phyloP scores from a whole-genome alignment of 2,888 invertebrate species.

The Amphipoea lucens region DNA sequence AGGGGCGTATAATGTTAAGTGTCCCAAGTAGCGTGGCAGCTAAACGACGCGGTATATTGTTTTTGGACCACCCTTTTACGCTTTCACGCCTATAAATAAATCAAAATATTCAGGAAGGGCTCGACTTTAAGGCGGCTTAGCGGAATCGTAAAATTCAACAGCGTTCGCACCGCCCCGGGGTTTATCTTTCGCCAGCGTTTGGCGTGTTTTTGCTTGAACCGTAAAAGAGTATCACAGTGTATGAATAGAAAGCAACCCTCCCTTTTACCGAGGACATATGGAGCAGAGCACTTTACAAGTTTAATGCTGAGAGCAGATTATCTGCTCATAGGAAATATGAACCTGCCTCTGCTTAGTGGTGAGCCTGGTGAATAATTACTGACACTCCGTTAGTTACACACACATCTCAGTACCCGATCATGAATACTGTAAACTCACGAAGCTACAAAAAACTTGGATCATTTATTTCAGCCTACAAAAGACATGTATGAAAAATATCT shows the following conservation, averaged over 20 bases:
- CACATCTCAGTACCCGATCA: conserved; percentile 7
- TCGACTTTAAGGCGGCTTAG: conserved; percentile 90
- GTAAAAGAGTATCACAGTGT: conserved; percentile 88
- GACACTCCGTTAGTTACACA: conserved; percentile 25
- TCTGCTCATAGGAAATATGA: conserved; percentile 77
- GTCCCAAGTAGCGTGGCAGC: conserved; percentile 77
- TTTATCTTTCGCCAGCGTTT: conserved; percentile 87
- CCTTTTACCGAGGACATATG: conserved; percentile 86
- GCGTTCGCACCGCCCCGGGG: conserved; percentile 85
- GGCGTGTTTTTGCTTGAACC: conserved; percentile 88
- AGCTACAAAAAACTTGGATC: conserved; percentile 33
- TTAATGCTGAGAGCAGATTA: conserved; percentile 85
- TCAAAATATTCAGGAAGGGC: conserved; percentile 90
- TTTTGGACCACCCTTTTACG: conserved; percentile 89
- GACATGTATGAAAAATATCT: conserved; percentile 5
- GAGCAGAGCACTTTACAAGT: conserved; percentile 83
- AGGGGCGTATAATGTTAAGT: conserved; percentile 81
- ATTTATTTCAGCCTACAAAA: conserved; percentile 27
- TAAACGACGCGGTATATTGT: conserved; percentile 87
- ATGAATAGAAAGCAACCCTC: conserved; percentile 88
- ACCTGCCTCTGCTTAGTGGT: conserved; percentile 60
- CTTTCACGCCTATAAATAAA: conserved; percentile 90
- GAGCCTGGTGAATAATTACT: conserved; percentile 61
- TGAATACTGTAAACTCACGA: conserved; percentile 24
- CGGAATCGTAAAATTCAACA: conserved; percentile 90